Evolutionary conservation across 1,140 invertebrate species (phyloP), one percentile per base, ranked within the genome.

Genomic region (Sycophaga agraensis): DNA sequence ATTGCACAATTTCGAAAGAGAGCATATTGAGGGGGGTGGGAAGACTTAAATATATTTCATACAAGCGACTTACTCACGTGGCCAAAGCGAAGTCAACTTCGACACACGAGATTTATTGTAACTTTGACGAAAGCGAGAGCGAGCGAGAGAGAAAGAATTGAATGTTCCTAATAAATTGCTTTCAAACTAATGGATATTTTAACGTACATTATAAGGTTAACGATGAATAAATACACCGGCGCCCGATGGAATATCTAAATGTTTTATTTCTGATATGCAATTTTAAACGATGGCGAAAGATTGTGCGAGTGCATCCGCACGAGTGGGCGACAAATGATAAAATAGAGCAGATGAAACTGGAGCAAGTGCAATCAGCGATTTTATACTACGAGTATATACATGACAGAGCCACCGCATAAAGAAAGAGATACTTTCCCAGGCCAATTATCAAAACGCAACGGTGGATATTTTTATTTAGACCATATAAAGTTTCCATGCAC

Each of bases 111-210:
- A 46, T 12, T 46, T 24, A 34, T 53, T 53, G 21, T 51, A 51
- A 24, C 21, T 16, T 26, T 9, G 21, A n/a, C n/a, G n/a, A n/a
- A n/a, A n/a, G n/a, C n/a, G n/a, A n/a, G n/a, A n/a, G n/a, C n/a
- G 22, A 17, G 39, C 17, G 19, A 53, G 31, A 35, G 17, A 62
- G 63, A 68, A 54, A 59, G 62, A 65, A 73, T 60, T 69, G 59
- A 71, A 74, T 68, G 71, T 74, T 73, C 71, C 72, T 74, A 73
- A 68, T 69, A 56, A 70, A 69, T 73, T 73, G 71, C 71, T 74
- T 73, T 72, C 65, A 68, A 66, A 68, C 50, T 70, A 70, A 46
- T 53, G 28, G 51, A 69, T 68, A 65, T 69, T 70, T 66, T 67
- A 66, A 56, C 65, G 64, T 59, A 59, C 68, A 72, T 64, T 53